Evolutionary conservation across 1,140 invertebrate genomes (phyloP).

Genomic region (Papilio polytes): DNA sequence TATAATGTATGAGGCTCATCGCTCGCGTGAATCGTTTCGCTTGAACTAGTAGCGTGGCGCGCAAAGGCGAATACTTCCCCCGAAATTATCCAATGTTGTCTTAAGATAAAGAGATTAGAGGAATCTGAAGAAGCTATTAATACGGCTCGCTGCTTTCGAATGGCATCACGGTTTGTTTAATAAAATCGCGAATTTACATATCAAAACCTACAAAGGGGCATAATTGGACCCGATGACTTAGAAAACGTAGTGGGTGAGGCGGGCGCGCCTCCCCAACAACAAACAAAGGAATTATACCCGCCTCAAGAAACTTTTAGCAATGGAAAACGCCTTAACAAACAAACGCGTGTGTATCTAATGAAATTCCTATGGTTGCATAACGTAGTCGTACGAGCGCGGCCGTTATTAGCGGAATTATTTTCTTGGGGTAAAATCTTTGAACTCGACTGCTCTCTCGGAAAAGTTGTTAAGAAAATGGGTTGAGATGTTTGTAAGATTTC

Average conservation of each 20-base stretch:
- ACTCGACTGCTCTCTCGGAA: slow-evolving; percentile 81
- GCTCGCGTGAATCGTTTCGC: slow-evolving; percentile 8
- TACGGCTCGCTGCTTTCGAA: slow-evolving; percentile 80
- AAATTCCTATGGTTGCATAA: slow-evolving; percentile 84
- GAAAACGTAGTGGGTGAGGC: slow-evolving; percentile 81
- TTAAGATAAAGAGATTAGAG: slow-evolving; percentile 83
- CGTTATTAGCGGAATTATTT: slow-evolving; percentile 83
- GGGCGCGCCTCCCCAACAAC: slow-evolving; percentile 71
- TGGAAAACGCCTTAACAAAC: slow-evolving; percentile 84
- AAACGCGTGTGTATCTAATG: slow-evolving; percentile 84
- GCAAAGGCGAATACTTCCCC: slow-evolving; percentile 72
- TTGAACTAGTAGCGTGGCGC: slow-evolving; percentile 32
- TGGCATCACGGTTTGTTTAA: slow-evolving; percentile 84
- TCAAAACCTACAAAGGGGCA: slow-evolving; percentile 83
- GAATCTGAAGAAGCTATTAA: slow-evolving; percentile 84
- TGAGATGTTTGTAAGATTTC: slow-evolving; percentile 81
- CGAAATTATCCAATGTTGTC: slow-evolving; percentile 75
- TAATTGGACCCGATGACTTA: slow-evolving; percentile 83
- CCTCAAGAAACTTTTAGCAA: slow-evolving; percentile 84
- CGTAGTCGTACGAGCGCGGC: slow-evolving; percentile 76
- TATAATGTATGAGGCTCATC: neutral
- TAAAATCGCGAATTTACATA: slow-evolving; percentile 83
- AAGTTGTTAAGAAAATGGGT: slow-evolving; percentile 83
- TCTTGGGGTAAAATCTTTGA: slow-evolving; percentile 81
- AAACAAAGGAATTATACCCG: slow-evolving; percentile 84